Evolutionary conservation across 2,113 vertebrate species (phyloP), one percentile per base, ranked within the genome.

Genomic region (Eolophus roseicapilla): DNA sequence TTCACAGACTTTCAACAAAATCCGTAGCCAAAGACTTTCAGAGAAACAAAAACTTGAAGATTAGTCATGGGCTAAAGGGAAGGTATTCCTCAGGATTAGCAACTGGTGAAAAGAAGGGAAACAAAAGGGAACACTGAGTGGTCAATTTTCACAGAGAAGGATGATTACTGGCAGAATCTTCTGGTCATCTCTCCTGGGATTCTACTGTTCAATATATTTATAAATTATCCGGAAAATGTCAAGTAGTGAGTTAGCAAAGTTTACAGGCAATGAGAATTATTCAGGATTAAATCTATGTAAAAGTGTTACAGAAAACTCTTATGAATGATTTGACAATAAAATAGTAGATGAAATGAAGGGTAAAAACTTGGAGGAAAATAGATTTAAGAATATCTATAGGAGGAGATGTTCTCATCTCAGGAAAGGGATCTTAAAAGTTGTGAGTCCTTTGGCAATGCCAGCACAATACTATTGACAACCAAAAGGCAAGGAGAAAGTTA

Each of bases 11-110:
- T 93, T 86, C 77, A 89, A 78, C 46, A 78, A 95, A 95, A 97
- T 95, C 86, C 73, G 65, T 92, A 29, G 33, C 69, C 50, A 89
- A 97, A 94, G 83, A 53, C 69, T 88, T 76, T 78, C 55, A 86
- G 43, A 92, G 92, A 94, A 97, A 96, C 88, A 95, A 92, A 95
- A 96, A 94, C 86, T 89, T 84, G 88, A 83, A 92, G 94, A 93
- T 97, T 95, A 95, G 94, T 92, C 86, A 92, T 86, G 95, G 95
- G 65, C 77, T 92, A 95, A 91, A 91, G 68, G 60, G 92, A 95
- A 91, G 83, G 86, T 95, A 89, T 84, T 92, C 91, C 77, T 95
- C 62, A 68, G 95, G 95, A 96, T 97, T 96, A 95, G 70, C 83
- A 93, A 41, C 74, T 73, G 62, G 74, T 85, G 74, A 95, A 95